These are phyloP conservation scores for Apamea sordens DNA, from an alignment of 2,888 invertebrate species.

Conservation along the genomic window DNA sequence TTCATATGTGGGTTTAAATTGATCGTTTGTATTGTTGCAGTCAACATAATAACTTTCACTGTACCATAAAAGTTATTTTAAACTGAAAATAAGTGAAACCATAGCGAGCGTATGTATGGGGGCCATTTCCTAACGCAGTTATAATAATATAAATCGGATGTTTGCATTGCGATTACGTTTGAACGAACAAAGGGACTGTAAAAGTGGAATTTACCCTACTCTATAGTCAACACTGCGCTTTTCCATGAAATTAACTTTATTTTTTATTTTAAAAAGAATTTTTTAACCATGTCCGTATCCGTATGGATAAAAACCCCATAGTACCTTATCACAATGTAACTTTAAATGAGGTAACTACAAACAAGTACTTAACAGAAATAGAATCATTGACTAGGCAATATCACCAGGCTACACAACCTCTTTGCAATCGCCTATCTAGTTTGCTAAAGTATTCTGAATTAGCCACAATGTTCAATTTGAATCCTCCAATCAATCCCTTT, in stretches of 20 bases:
- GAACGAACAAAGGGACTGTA: slow-evolving; percentile 48
- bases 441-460: background rate
- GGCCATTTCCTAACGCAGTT: slow-evolving; percentile 75
- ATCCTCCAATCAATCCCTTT: background rate
- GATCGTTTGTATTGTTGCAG: slow-evolving; percentile 46
- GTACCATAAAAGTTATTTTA: slow-evolving; percentile 40
- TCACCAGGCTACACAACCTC: background rate
- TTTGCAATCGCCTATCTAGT: background rate
- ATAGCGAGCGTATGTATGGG: slow-evolving; percentile 62
- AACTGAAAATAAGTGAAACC: slow-evolving; percentile 64
- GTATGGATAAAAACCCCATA: background rate
- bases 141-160: slow-evolving; percentile 76
- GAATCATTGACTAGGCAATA: background rate
- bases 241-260: slow-evolving; percentile 28
- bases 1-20: slow-evolving; percentile 48
- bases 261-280: background rate
- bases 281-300: no score
- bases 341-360: background rate
- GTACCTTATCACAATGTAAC: background rate
- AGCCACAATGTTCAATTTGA: background rate
- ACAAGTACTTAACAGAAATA: background rate
- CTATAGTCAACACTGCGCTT: background rate
- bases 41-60: slow-evolving; percentile 52
- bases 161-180: slow-evolving; percentile 70
- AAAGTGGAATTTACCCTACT: slow-evolving; percentile 28